Conservation (phyloP, 2,113 vertebrate species). For the Mirza zaza region DNA sequence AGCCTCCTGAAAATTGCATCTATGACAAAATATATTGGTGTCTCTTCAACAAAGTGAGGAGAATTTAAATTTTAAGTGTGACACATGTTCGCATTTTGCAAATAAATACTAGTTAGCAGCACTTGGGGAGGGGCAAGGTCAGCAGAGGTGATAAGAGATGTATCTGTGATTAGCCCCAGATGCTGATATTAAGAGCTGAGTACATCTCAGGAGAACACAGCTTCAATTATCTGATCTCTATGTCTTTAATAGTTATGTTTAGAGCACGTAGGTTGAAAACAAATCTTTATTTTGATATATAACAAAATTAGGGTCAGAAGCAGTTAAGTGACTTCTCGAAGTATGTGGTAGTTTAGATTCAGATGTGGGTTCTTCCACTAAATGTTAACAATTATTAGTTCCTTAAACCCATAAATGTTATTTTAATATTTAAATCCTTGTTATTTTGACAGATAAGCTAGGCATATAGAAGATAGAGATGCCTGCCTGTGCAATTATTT, state of each 20-base stretch:
- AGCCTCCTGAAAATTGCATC: background rate
- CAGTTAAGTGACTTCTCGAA: background rate
- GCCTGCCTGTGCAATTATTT: background rate
- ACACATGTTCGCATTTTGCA: constrained; percentile 50
- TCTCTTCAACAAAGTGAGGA: constrained; percentile 24
- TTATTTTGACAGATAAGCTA: background rate
- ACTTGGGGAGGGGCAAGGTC: background rate
- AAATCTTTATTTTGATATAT: background rate
- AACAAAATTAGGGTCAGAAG: background rate
- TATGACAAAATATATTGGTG: background rate
- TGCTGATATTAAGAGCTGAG: background rate
- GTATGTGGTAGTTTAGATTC: background rate
- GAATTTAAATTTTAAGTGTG: constrained; percentile 48
- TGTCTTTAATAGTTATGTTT: background rate
- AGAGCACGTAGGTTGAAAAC: background rate
- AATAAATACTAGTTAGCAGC: constrained; percentile 17
- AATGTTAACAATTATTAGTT: background rate
- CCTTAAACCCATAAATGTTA: background rate
- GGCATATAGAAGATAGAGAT: background rate
- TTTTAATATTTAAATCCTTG: background rate
- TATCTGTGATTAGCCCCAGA: constrained; percentile 43
- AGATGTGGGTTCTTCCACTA: background rate
- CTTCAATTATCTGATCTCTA: background rate
- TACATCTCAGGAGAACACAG: background rate
- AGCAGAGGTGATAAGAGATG: constrained; percentile 24